A percentile compares a stretch with the other conserved stretches of the same genome.
phyloP scores from a whole-genome alignment of 2,888 invertebrate genomes.

The Anarsia innoxiella region DNA sequence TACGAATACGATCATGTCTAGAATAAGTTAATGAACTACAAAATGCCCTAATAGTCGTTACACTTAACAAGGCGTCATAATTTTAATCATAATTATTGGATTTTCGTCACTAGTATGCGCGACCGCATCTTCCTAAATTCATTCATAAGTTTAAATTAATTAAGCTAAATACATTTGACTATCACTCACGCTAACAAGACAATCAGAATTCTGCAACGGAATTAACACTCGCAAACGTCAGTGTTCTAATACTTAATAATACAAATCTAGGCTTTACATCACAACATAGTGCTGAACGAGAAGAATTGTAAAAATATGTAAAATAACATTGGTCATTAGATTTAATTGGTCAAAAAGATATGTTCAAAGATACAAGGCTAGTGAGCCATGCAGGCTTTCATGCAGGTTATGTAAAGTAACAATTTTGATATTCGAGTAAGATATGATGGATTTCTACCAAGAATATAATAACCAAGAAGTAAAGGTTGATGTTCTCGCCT shows the following conservation, averaged over 20 bases:
- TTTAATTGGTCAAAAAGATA: slow-evolving; percentile 71
- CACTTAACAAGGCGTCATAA: slow-evolving; percentile 67
- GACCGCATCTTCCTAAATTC: slow-evolving; percentile 72
- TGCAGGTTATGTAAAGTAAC: slow-evolving; percentile 15
- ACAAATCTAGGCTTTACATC: slow-evolving; percentile 70
- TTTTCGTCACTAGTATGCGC: slow-evolving; percentile 74
- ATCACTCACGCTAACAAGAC: slow-evolving; percentile 63
- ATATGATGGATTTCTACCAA: slow-evolving; percentile 47
- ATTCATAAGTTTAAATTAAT: slow-evolving; percentile 70
- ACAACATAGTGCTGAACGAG: slow-evolving; percentile 67
- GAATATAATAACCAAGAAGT: slow-evolving; percentile 57
- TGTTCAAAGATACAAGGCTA: slow-evolving; percentile 56
- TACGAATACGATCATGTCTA: slow-evolving; percentile 63
- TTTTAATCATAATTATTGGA: slow-evolving; percentile 71
- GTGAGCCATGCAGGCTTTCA: slow-evolving; percentile 41
- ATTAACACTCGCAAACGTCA: slow-evolving; percentile 60
- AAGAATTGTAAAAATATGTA: slow-evolving; percentile 37
- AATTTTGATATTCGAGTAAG: slow-evolving; percentile 64
- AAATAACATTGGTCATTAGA: slow-evolving; percentile 53
- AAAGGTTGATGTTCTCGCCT: slow-evolving; percentile 48
- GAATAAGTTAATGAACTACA: slow-evolving; percentile 69
- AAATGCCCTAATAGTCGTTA: slow-evolving; percentile 72
- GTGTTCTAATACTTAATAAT: slow-evolving; percentile 74
- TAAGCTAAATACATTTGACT: slow-evolving; percentile 72
- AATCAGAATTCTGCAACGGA: slow-evolving; percentile 51